A percentile compares a stretch with the other conserved stretches of the same genome.
These are phyloP conservation scores for Vulpes ferrilata DNA, from an alignment of 2,113 vertebrate species.

Conservation along the genomic window DNA sequence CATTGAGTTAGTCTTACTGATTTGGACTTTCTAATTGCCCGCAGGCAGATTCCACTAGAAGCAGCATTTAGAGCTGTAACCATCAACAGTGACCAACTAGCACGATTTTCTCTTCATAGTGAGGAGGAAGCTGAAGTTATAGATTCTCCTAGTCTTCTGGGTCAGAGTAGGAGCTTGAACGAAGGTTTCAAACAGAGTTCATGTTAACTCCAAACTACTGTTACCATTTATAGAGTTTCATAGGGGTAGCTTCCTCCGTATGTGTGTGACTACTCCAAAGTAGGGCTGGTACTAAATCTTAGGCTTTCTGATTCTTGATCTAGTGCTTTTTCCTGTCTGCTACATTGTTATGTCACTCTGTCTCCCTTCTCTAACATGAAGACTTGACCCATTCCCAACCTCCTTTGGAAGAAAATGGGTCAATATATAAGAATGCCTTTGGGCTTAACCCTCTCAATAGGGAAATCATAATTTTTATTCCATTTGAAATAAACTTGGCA, in stretches of 20 bases:
- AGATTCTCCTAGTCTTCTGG: neutral
- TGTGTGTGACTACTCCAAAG: neutral
- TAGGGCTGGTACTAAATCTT: neutral
- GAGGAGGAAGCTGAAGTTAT: neutral
- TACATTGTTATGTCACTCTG: neutral
- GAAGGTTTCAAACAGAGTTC: neutral
- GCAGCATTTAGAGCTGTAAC: neutral
- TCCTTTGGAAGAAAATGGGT: conserved; percentile 20
- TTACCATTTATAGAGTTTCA: neutral
- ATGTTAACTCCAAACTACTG: neutral
- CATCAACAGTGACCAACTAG: neutral
- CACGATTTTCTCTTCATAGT: neutral
- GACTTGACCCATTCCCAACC: neutral
- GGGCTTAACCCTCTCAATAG: neutral
- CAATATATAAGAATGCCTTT: neutral
- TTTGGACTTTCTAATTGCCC: neutral
- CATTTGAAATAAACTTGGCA: conserved; percentile 26
- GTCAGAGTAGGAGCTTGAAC: neutral
- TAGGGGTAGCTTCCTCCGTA: neutral
- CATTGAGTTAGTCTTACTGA: neutral
- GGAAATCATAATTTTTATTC: neutral
- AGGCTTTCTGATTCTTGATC: neutral
- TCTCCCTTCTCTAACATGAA: neutral
- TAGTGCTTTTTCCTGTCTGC: neutral
- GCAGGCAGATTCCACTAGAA: neutral